A percentile compares a stretch with the other conserved stretches of the same genome.
Evolutionary conservation across 2,888 invertebrate genomes (phyloP).

Genomic region (Campoletis raptor): DNA sequence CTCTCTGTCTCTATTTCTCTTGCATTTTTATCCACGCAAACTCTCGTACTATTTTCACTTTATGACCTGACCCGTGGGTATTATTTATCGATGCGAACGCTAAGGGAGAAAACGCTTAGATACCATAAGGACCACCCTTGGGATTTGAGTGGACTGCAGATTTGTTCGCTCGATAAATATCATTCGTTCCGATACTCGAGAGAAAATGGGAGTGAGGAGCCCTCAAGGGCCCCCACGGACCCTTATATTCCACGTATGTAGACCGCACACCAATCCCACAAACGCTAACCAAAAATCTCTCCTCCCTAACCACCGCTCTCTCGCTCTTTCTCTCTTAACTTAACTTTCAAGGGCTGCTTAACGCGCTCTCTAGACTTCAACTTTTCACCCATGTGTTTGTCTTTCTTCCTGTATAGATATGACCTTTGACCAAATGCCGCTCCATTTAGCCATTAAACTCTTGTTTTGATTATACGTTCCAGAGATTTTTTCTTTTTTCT

Average conservation of each 20-base stretch:
- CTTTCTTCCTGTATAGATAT: constrained; percentile 65
- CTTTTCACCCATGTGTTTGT: constrained; percentile 75
- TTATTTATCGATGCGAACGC: constrained; percentile 79
- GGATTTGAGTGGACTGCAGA: constrained; percentile 82
- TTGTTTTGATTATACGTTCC: background rate
- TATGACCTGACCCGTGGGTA: constrained; percentile 76
- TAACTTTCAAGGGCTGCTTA: constrained; percentile 70
- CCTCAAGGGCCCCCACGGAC: constrained; percentile 69
- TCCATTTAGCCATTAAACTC: background rate
- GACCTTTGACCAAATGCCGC: constrained; percentile 68
- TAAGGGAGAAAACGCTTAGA: constrained; percentile 58
- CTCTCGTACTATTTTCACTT: constrained; percentile 77
- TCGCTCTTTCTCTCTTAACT: constrained; percentile 39
- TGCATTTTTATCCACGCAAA: constrained; percentile 56
- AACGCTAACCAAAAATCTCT: constrained; percentile 48
- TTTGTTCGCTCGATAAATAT: constrained; percentile 84
- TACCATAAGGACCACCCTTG: constrained; percentile 82
- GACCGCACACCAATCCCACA: constrained; percentile 53
- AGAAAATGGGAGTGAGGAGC: constrained; percentile 70
- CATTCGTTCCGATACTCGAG: constrained; percentile 85
- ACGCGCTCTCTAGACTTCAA: constrained; percentile 34
- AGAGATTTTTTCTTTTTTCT: constrained; percentile 10
- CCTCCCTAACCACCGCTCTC: constrained; percentile 36
- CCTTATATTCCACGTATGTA: constrained; percentile 34
- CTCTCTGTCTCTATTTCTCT: constrained; percentile 43